Conservation (phyloP, 2,888 invertebrate species). For the Cosmia trapezina region DNA sequence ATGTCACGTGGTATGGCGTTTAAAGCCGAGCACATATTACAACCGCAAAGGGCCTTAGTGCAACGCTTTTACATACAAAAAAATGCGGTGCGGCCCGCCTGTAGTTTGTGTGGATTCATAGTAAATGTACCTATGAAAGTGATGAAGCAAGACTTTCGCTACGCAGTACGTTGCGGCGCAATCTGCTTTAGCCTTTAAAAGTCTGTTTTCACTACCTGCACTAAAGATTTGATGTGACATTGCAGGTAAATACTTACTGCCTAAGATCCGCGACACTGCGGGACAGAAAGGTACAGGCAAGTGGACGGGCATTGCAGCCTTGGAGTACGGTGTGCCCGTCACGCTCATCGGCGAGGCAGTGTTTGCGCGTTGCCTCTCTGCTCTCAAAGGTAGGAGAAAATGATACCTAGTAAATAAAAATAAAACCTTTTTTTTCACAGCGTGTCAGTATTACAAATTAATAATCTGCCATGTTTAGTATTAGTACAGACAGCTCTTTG, state of each 20-base stretch:
- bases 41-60: not conserved
- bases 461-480: not conserved
- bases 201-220: not conserved
- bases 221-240: slow-evolving; percentile 7
- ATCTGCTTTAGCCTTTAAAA: not conserved
- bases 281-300: slow-evolving; percentile 99
- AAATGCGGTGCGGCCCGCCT: no score
- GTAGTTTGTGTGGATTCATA: not conserved
- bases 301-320: slow-evolving; percentile 99
- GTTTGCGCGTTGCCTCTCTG: slow-evolving; percentile 98
- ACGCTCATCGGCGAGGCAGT: slow-evolving; percentile 99
- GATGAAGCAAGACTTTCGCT: not conserved
- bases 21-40: not conserved
- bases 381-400: slow-evolving; percentile 92
- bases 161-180: not conserved
- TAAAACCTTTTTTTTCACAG: not conserved
- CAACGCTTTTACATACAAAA: not conserved
- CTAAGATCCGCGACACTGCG: slow-evolving; percentile 98
- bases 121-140: not conserved
- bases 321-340: slow-evolving; percentile 99
- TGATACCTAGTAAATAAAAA: not conserved
- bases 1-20: not conserved
- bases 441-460: not conserved
- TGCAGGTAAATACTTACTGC: slow-evolving; percentile 93
- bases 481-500: no score